phyloP scores from a whole-genome alignment of 2,888 invertebrate species.

The Aphrophora alni region DNA sequence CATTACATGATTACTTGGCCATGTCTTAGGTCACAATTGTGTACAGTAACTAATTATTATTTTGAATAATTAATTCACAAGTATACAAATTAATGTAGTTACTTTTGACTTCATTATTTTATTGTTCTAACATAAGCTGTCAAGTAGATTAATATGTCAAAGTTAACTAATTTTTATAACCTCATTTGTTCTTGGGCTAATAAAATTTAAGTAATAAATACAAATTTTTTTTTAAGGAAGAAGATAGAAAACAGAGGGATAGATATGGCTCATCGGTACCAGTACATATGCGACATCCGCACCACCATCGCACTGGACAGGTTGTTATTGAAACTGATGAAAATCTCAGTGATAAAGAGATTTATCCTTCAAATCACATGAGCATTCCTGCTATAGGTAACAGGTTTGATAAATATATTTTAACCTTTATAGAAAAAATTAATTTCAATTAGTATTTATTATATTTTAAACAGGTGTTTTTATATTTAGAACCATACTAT shows the following conservation, averaged over 20 bases:
- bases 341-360: constrained; percentile 87
- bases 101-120: no score
- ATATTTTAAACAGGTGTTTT: no score
- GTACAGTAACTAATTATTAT: no score
- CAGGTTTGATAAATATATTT: background rate
- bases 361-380: constrained; percentile 66
- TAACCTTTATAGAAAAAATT: background rate
- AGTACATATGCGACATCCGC: constrained; percentile 55
- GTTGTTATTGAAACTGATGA: constrained; percentile 82
- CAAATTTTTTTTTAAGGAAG: constrained; percentile 44
- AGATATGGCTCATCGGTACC: constrained; percentile 58
- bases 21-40: no score
- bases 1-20: no score
- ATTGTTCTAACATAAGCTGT: no score
- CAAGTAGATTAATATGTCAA: background rate
- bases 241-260: constrained; percentile 52
- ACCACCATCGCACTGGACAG: constrained; percentile 56
- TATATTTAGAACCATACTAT: no score
- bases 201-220: background rate
- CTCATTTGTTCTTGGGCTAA: no score
- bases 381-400: constrained; percentile 61
- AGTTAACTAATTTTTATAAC: no score
- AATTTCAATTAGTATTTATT: no score
- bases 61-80: no score
- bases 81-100: no score